Evolutionary conservation across 2,797 vertebrate species (phyloP), one percentile per base, ranked within the genome.

Genomic region (Pampus argenteus): DNA sequence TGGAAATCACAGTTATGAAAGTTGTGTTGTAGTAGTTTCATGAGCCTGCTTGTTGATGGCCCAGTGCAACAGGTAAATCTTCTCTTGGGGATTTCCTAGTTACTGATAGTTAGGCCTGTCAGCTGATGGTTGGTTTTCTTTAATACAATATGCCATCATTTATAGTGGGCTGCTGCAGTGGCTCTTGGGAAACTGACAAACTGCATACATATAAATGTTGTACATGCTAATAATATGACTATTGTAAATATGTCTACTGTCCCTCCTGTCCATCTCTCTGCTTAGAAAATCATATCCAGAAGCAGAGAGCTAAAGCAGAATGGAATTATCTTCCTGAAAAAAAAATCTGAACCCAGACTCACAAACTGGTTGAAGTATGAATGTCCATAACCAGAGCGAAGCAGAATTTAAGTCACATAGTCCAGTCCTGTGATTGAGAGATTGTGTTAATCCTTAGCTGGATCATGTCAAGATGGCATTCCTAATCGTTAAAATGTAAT

Each of bases 1-100:
- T 71, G 74, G 76, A 84, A 85, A 82, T 76, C 76, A 67, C 71
- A 76, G 55, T 81, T 65, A 26, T 48, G 78, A 78, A 83, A 74
- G 65, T 85, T 85, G 73, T 76, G 65, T 71, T 66, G 55, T 58
- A 58, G 62, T 29, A 65, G 69, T 76, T 86, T 68, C 74, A 49
- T 48, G 52, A 75, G 62, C 38, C 58, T 3, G 50, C 61, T 63
- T 57, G 71, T 57, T 54, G 78, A 77, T 60, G 76, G 57, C 34
- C 63, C 25, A 8, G 36, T 48, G 67, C 22, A 58, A 31, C 47
- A 8, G 48, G 20, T 74, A 67, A 60, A 66, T 60, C 47, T 45
- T 73, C 68, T 72, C 48, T 71, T 50, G 20, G 26, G 45, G 40
- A 42, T 61, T 65, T 73, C 31, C 50, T 28, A 25, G 66, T 65